Evolutionary conservation across 2,113 vertebrate genomes (phyloP).

Genomic region (Geococcyx californianus): DNA sequence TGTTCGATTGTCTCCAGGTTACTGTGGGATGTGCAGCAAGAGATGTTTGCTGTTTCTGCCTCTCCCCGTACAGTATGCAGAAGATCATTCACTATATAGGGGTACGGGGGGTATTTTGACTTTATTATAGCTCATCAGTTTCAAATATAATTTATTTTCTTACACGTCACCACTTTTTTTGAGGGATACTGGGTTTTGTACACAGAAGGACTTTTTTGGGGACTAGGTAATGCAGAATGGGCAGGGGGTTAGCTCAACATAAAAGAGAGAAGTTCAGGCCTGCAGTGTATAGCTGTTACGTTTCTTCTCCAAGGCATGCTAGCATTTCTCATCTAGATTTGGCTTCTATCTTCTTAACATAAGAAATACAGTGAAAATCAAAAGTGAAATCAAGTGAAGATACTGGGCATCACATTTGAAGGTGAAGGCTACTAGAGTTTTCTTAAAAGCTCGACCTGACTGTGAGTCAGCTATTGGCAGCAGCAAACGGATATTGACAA

Average conservation of each 20-base stretch:
- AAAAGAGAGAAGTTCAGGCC: background rate
- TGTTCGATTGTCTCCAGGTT: background rate
- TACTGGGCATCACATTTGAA: background rate
- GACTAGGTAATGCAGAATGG: background rate
- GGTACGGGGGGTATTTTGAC: background rate
- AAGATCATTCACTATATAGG: background rate
- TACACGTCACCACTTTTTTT: background rate
- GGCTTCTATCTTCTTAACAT: background rate
- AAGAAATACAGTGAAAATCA: slow-evolving; percentile 3
- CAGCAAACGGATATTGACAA: background rate
- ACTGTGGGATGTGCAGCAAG: background rate
- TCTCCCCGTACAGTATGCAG: background rate
- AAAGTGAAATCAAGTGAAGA: background rate
- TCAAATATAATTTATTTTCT: background rate
- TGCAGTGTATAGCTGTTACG: background rate
- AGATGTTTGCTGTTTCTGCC: background rate
- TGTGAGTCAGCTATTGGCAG: background rate
- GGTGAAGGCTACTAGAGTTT: background rate
- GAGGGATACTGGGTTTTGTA: background rate
- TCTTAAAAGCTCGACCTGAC: background rate
- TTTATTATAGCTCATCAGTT: background rate
- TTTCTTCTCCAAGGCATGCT: background rate
- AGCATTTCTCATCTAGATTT: background rate
- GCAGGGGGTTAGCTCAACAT: background rate
- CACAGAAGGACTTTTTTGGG: background rate